Base-by-base conservation (phyloP, 2,113 vertebrate species). In the Corynorhinus townsendii region DNA sequence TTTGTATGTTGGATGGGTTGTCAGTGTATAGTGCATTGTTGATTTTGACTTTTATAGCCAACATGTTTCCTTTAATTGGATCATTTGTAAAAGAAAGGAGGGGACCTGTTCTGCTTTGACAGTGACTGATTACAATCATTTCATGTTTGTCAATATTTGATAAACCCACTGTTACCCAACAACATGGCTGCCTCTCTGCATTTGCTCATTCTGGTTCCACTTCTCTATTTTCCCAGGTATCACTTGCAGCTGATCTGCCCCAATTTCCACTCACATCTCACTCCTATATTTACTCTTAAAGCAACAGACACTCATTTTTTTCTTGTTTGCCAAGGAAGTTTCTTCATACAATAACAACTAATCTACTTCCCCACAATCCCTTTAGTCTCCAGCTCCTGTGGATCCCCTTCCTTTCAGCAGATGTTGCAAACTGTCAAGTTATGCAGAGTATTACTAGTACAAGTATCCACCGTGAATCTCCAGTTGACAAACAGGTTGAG, bases 61-160 rank as follows among this genome's bases (percentile, higher is more conserved):
- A 98, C 98, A 98, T 98, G 98, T 98, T 99, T 98, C 98, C 98
- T 98, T 98, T 99, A 99, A 99, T 99, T 99, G 98, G 98, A 98
- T 98, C 98, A 98, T 99, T 99, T 99, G 98, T 99, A 99, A 98
- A 98, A 98, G 98, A 98, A 97, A 98, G 98, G 98, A 98, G 98
- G 98, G 98, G 97, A 98, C 97, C 98, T 98, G 98, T 97, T 98
- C 97, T 96, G 95, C 97, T 98, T 97, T 98, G 99, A 98, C 98
- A 98, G 97, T 98, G 98, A 99, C 98, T 98, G 99, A 99, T 98
- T 98, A 98, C 96, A 96, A 98, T 99, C 99, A 98, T 99, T 98
- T 98, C 98, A 98, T 98, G 98, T 98, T 98, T 98, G 98, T 99
- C 98, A 98, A 98, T 99, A 98, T 99, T 99, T 99, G 98, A 99